Base-by-base conservation (phyloP, 92 coral and sea anemone genomes). In the Plumapathes pennacea region DNA sequence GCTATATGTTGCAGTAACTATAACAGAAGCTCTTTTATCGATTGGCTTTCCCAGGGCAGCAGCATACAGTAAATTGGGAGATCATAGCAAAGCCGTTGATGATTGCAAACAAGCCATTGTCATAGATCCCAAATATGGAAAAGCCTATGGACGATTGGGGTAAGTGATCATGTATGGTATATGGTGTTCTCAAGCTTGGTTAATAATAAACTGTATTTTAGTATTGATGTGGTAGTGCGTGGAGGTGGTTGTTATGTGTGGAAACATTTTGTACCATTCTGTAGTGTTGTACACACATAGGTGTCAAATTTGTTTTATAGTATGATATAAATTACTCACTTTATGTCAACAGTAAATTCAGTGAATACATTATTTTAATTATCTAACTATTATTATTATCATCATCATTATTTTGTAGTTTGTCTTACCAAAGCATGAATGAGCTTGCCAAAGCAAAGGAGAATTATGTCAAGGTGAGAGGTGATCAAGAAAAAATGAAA, bases 121-220 rank as follows among this genome's bases (percentile, higher is more conserved):
- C 48, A 52, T 94, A 63, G 96, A 94, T 48, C 85, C 96, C 7
- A 84, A 81, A 18, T 94, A 94, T 75, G 88, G 94, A 36, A 94
- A 94, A 51, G 99, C 90, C 5, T 89, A 77, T 77, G 99, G 99
- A 20, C 54, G 99, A 43, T 84, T 94, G 99, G 99, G 96, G 99
- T 94, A 46, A 57, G 81, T 39, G 43, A 9, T 2, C 3, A 30
- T 29, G 6, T 8, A 8, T 47, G 10, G 29, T 2, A 18, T 4
- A n/a, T 29, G 11, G 26, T 50, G 32, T 2, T 17, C 15, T n/a
- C n/a, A n/a, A n/a, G n/a, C n/a, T n/a, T n/a, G n/a, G n/a, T 49
- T 2, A 49, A 49, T 11, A 13, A 25, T 46, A 8, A n/a, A 22
- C 19, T 25, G 55, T n/a, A n/a, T n/a, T n/a, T n/a, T n/a, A n/a